Evolutionary conservation across 2,797 vertebrate species (phyloP).

Genomic region (Enteromius treurensis): DNA sequence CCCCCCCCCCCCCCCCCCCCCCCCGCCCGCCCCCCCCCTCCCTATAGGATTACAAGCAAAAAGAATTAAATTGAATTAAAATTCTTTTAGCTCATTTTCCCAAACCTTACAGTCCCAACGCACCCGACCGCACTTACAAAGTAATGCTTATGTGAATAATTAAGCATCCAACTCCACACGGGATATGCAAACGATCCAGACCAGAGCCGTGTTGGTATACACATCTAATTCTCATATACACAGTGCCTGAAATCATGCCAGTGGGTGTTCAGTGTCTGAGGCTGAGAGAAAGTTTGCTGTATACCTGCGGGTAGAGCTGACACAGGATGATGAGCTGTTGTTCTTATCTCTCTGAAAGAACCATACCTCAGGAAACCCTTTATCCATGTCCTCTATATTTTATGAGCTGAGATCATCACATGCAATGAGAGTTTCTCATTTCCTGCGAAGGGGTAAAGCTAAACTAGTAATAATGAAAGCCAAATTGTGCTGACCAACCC

Average conservation of each 20-base stretch:
- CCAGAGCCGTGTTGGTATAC: neutral
- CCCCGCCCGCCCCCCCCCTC: no score
- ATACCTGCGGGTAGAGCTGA: conserved; percentile 28
- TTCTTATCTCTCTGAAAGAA: conserved; percentile 46
- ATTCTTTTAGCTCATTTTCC: no score
- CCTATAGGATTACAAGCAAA: no score
- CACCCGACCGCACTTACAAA: neutral
- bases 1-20: no score
- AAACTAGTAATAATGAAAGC: conserved; percentile 48
- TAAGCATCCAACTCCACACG: neutral
- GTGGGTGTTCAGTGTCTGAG: neutral
- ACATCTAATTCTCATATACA: conserved; percentile 2
- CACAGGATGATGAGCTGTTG: conserved; percentile 45
- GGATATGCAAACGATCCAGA: neutral
- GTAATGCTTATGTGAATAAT: neutral
- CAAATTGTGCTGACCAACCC: conserved; percentile 55
- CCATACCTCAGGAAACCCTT: conserved; percentile 47
- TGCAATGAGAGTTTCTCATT: conserved; percentile 57
- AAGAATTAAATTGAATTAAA: no score
- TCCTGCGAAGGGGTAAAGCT: conserved; percentile 49
- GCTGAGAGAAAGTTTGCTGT: conserved; percentile 1
- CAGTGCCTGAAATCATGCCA: conserved; percentile 8
- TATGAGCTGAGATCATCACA: conserved; percentile 55
- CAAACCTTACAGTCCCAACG: no score
- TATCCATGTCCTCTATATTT: conserved; percentile 56